Evolutionary conservation across 2,888 invertebrate species (phyloP).

Genomic region (Drosophila atripex): DNA sequence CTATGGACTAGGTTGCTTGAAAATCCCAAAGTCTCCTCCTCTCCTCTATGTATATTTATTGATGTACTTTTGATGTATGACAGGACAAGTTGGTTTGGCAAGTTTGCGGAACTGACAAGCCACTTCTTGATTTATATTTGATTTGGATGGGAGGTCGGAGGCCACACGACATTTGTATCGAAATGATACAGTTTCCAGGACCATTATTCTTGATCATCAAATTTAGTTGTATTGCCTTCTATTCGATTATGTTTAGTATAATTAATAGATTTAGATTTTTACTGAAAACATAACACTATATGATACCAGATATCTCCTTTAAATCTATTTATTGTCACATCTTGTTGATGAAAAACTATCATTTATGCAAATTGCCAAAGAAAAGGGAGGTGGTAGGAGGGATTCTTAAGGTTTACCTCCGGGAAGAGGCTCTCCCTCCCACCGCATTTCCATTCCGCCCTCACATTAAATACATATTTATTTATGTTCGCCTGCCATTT

Average conservation of each 20-base stretch:
- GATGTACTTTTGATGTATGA: constrained; percentile 42
- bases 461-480: constrained; percentile 60
- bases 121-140: constrained; percentile 35
- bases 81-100: constrained; percentile 13
- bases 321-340: no score
- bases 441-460: constrained; percentile 8
- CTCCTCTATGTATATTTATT: constrained; percentile 2
- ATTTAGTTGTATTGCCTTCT: background rate
- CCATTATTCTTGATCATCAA: background rate
- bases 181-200: background rate
- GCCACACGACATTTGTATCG: constrained; percentile 2
- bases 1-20: background rate
- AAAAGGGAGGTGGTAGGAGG: background rate
- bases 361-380: background rate
- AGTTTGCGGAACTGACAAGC: constrained; percentile 24
- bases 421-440: background rate
- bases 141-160: constrained; percentile 13
- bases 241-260: background rate
- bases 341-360: background rate
- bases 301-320: no score
- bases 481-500: constrained; percentile 68
- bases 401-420: no score
- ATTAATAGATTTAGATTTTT: background rate
- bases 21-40: background rate
- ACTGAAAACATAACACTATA: no score